These are phyloP conservation scores for Eulemur rubriventer DNA, from an alignment of 2,797 vertebrate genomes.

Conservation along the genomic window DNA sequence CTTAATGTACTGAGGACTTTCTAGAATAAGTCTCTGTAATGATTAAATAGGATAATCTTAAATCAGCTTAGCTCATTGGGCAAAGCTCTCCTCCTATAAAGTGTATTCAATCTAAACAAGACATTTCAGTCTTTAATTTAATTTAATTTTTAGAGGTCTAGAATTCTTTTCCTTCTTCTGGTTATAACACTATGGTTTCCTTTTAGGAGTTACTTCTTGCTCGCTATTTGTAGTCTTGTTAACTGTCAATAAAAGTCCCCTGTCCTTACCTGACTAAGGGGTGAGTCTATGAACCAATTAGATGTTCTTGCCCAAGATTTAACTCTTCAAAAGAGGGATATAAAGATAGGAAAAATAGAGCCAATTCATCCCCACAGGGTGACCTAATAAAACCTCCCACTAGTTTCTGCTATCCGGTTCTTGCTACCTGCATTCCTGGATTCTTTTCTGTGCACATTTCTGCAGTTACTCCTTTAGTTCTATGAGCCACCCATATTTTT, in stretches of 20 bases:
- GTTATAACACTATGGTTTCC: background rate
- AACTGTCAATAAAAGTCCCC: background rate
- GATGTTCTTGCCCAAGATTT: background rate
- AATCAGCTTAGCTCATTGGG: background rate
- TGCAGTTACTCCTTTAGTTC: background rate
- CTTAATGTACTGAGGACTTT: conserved; percentile 22
- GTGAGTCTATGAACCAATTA: background rate
- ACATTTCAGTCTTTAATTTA: background rate
- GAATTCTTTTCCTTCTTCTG: background rate
- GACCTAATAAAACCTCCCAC: background rate
- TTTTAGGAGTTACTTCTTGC: conserved; percentile 1
- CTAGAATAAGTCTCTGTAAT: conserved; percentile 33
- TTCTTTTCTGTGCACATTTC: background rate
- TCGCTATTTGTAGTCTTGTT: background rate
- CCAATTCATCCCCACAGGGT: background rate
- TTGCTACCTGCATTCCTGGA: background rate
- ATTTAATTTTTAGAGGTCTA: background rate
- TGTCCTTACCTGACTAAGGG: background rate
- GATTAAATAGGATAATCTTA: conserved; percentile 47
- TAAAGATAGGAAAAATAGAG: background rate
- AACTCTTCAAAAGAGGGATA: background rate
- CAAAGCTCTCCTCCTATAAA: background rate
- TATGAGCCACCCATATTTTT: background rate
- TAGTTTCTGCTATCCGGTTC: background rate
- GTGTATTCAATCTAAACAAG: conserved; percentile 12